phyloP scores from a whole-genome alignment of 2,113 vertebrate genomes.

The Cynoglossus semilaevis region DNA sequence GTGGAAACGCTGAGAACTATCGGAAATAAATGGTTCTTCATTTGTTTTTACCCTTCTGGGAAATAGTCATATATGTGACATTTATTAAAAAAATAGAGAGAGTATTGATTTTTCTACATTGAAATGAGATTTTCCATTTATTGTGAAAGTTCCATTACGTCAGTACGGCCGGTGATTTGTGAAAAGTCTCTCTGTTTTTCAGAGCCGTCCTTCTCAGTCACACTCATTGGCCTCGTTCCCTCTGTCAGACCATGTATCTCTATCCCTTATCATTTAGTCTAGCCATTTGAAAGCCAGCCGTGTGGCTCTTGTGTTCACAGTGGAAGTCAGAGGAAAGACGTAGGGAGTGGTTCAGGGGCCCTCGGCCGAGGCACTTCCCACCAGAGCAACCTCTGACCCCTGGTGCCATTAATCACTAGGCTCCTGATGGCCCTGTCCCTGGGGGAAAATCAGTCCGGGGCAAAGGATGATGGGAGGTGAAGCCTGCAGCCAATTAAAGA shows the following conservation, averaged over 20 bases:
- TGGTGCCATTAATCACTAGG: conserved; percentile 77
- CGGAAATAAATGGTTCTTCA: too few relatives aligned
- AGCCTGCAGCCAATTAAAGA: conserved; percentile 76
- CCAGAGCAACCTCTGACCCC: conserved; percentile 70
- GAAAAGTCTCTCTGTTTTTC: background rate
- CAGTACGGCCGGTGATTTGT: background rate
- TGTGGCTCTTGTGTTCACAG: conserved; percentile 43
- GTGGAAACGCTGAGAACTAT: background rate
- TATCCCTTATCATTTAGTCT: conserved; percentile 46
- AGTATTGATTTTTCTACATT: conserved; percentile 2
- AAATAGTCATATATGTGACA: conserved; percentile 1
- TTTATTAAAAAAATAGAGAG: background rate
- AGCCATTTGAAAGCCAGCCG: conserved; percentile 45
- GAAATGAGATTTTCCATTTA: background rate
- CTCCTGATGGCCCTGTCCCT: conserved; percentile 76
- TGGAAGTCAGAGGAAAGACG: conserved; percentile 63
- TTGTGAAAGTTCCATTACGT: background rate
- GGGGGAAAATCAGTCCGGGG: conserved; percentile 74
- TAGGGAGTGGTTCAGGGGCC: conserved; percentile 68
- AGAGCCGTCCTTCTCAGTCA: background rate
- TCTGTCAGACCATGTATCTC: conserved; percentile 21
- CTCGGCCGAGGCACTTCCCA: conserved; percentile 71
- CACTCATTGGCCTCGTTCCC: background rate
- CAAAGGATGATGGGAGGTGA: conserved; percentile 78
- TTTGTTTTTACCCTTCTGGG: background rate